These are phyloP conservation scores for Heteromurus nitidus DNA, from an alignment of 2,888 invertebrate species.

Conservation along the genomic window DNA sequence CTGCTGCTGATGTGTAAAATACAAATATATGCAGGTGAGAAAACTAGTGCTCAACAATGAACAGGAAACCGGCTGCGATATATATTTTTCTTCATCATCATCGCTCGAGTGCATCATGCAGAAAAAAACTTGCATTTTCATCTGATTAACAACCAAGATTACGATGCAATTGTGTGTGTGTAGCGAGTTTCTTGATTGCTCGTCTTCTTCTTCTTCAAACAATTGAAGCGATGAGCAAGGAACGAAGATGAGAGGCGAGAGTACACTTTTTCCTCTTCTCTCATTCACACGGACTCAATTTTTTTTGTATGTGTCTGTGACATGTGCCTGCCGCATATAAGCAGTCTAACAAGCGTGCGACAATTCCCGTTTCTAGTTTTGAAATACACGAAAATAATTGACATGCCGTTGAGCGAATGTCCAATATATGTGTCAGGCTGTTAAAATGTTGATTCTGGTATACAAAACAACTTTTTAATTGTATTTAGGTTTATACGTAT, in stretches of 20 bases:
- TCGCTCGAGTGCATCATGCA: conserved; percentile 14
- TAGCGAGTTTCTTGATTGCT: background rate
- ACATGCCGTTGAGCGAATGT: too few relatives aligned
- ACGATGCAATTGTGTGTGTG: background rate
- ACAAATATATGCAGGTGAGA: too few relatives aligned
- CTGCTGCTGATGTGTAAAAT: too few relatives aligned
- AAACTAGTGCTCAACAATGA: conserved; percentile 45
- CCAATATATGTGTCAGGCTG: too few relatives aligned
- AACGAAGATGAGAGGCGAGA: too few relatives aligned
- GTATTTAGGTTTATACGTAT: background rate
- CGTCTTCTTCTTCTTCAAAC: too few relatives aligned
- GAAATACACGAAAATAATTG: too few relatives aligned
- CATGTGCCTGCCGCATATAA: background rate
- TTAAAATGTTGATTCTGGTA: too few relatives aligned
- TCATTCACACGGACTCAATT: conserved; percentile 18
- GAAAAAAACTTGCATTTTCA: conserved; percentile 12
- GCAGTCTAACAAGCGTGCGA: too few relatives aligned
- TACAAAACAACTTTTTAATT: conserved; percentile 22
- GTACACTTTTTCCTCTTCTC: too few relatives aligned
- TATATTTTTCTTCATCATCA: background rate
- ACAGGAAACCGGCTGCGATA: conserved; percentile 36
- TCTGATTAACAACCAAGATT: background rate
- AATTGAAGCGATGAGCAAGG: too few relatives aligned
- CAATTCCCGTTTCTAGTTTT: too few relatives aligned
- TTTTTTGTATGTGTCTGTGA: background rate